Evolutionary conservation across 2,888 invertebrate genomes (phyloP), one percentile per base, ranked within the genome.

Genomic region (Chloroclysta siterata): DNA sequence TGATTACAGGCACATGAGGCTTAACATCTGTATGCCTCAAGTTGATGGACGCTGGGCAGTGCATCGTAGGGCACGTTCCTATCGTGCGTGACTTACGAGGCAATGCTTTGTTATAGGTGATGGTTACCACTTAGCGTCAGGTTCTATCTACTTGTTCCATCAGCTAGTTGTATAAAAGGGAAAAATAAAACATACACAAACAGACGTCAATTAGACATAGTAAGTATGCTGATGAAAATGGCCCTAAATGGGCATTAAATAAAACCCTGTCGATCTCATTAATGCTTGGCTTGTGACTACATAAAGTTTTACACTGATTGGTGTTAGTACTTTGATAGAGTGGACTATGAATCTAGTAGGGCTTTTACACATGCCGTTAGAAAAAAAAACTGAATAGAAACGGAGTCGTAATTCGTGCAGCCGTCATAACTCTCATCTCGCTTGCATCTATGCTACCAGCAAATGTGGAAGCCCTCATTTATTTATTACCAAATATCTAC

Each of bases 401-500:
- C 8, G 33, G 33, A 33, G 5, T 33, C 0, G 5, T 3, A 6
- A 33, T 33, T 33, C 33, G 33, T 33, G 7, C 4, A 36, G 15
- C 5, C 14, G 13, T 47, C 22, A 48, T 28, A 47, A 28, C 10
- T n/a, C 13, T 28, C 28, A 10, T 48, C 14, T 50, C 5, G 14
- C 50, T 22, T 22, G 29, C 29, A 13, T 52, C 39, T n/a, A 46
- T 10, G 44, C n/a, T 48, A n/a, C 8, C 15, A 53, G 53, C 47
- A 60, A 55, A 41, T 53, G 42, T 61, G 15, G 36, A 55, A 50
- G 28, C 41, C 13, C 29, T 3, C 50, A 39, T 59, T 77, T 75
- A 79, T 82, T 81, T 81, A 83, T 79, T 80, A 82, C 72, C 68
- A 66, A 72, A 78, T 75, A 74, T 70, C 69, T 72, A 74, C 75